A percentile compares a stretch with the other conserved stretches of the same genome.
These are phyloP conservation scores for Ophiodon elongatus DNA, from an alignment of 2,113 vertebrate genomes.

Conservation along the genomic window DNA sequence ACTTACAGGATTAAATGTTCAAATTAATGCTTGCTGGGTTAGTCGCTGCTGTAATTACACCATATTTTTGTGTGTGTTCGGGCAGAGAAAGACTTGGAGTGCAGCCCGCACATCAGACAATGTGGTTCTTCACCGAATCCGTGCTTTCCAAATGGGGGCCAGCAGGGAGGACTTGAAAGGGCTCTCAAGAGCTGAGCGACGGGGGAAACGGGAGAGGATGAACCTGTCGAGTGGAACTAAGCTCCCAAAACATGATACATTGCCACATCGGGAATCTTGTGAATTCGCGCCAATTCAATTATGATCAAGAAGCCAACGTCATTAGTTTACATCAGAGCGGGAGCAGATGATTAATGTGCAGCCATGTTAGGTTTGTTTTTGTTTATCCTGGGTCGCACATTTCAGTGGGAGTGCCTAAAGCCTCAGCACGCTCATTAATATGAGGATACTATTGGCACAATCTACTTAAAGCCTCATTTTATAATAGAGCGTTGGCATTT, in stretches of 20 bases:
- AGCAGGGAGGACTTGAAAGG: slow-evolving; percentile 35
- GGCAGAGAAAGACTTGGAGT: slow-evolving; percentile 27
- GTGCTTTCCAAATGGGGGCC: not conserved
- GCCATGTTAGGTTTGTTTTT: slow-evolving; percentile 38
- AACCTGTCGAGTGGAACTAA: slow-evolving; percentile 62
- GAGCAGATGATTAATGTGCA: slow-evolving; percentile 63
- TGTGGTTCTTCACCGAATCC: slow-evolving; percentile 28
- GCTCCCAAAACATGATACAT: slow-evolving; percentile 62
- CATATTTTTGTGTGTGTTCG: slow-evolving; percentile 23
- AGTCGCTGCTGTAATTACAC: slow-evolving; percentile 23
- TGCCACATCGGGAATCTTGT: slow-evolving; percentile 38
- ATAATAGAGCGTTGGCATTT: slow-evolving; percentile 14
- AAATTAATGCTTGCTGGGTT: slow-evolving; percentile 5
- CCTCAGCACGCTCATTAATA: slow-evolving; percentile 28
- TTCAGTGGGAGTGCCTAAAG: slow-evolving; percentile 24
- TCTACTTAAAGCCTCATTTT: slow-evolving; percentile 19
- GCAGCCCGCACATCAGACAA: slow-evolving; percentile 39
- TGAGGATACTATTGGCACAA: slow-evolving; percentile 21
- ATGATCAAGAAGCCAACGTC: slow-evolving; percentile 41
- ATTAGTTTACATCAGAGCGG: slow-evolving; percentile 59
- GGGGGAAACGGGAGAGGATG: not conserved
- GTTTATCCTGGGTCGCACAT: slow-evolving; percentile 30
- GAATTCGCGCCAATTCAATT: slow-evolving; percentile 60
- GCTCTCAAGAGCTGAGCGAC: slow-evolving; percentile 25
- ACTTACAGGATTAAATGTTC: slow-evolving; percentile 27